A percentile compares a stretch with the other conserved stretches of the same genome.
phyloP scores from a whole-genome alignment of 2,797 vertebrate species.

The Phoxinus dragarum region DNA sequence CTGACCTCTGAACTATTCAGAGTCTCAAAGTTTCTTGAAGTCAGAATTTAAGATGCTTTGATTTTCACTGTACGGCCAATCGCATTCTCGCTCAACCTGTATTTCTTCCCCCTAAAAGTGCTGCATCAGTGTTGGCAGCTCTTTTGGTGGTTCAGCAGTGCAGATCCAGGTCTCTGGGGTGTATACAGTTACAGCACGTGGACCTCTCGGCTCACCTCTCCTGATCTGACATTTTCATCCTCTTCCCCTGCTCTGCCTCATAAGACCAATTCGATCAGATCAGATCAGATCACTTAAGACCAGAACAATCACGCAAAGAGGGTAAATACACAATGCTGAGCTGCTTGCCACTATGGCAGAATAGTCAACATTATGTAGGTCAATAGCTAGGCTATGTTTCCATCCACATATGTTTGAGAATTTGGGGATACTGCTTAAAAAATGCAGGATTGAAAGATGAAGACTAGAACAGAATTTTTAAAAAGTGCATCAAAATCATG shows the following conservation, averaged over 20 bases:
- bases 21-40: background rate
- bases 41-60: constrained; percentile 18
- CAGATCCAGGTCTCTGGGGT: constrained; percentile 32
- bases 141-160: constrained; percentile 46
- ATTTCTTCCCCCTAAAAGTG: constrained; percentile 28
- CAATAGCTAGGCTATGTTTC: background rate
- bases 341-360: background rate
- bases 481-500: background rate
- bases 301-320: constrained; percentile 41
- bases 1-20: background rate
- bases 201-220: constrained; percentile 67
- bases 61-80: background rate
- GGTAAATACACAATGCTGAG: background rate
- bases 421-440: background rate
- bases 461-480: background rate
- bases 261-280: constrained; percentile 4
- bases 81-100: background rate
- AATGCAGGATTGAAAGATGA: background rate
- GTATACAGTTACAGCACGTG: constrained; percentile 57
- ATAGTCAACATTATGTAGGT: background rate
- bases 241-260: constrained; percentile 51
- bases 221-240: constrained; percentile 35
- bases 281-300: constrained; percentile 11
- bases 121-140: constrained; percentile 57
- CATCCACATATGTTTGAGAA: background rate